phyloP scores from a whole-genome alignment of 2,888 invertebrate species.

The Diarsia dahlii region DNA sequence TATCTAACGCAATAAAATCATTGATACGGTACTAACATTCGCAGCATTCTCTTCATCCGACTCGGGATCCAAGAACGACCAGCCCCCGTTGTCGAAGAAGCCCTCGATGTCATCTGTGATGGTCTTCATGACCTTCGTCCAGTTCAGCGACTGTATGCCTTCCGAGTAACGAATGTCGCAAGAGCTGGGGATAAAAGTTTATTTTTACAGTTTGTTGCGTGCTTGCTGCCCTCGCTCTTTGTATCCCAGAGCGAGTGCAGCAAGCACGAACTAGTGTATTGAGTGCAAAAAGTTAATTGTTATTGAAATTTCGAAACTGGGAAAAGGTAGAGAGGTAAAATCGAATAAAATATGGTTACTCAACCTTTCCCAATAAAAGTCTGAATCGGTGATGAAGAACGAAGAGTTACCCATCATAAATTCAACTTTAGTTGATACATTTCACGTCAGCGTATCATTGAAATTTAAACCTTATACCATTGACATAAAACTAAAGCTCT shows the following conservation, averaged over 20 bases:
- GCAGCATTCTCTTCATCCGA: constrained; percentile 93
- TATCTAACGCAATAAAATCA: not conserved
- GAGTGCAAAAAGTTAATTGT: not conserved
- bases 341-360: not conserved
- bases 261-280: not conserved
- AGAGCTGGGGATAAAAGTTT: constrained; percentile 91
- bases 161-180: constrained; percentile 99
- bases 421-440: not conserved
- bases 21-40: constrained; percentile 63
- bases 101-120: constrained; percentile 99
- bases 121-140: constrained; percentile 99
- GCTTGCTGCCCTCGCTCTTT: no score
- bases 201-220: not conserved
- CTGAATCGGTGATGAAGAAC: no score
- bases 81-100: constrained; percentile 99
- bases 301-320: not conserved
- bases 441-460: not conserved
- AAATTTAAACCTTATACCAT: not conserved
- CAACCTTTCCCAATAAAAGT: not conserved
- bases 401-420: not conserved
- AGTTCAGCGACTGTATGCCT: constrained; percentile 99
- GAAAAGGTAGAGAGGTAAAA: not conserved
- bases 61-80: constrained; percentile 99
- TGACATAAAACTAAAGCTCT: not conserved
- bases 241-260: no score